Evolutionary conservation across 2,113 vertebrate species (phyloP), one percentile per base, ranked within the genome.

Genomic region (Pygoscelis adeliae): DNA sequence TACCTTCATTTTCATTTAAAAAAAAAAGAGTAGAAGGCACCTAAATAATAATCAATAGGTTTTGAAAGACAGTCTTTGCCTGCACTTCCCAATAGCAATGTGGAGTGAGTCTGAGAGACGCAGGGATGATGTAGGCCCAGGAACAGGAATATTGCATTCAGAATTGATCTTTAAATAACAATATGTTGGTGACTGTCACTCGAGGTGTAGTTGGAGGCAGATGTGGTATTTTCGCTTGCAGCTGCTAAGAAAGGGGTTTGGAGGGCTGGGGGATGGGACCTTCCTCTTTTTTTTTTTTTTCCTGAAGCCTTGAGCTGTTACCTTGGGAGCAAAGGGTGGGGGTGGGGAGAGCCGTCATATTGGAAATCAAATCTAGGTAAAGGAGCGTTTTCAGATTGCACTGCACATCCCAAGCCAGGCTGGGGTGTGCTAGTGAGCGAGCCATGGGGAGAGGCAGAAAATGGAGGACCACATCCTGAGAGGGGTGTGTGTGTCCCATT

Each of bases 141-240:
- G 82, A 95, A 42, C 55, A 82, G 88, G 72, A 93, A 72, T 77
- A 47, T 36, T 73, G 90, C 74, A 21, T 95, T 94, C 93, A 27
- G 78, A 87, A 97, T 94, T 91, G 74, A 85, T 97, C 96, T 96
- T 95, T 95, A 96, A 97, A 97, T 95, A 96, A 95, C 92, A 96
- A 53, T 97, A 90, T 82, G 82, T 77, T 97, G 93, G 92, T 83
- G 78, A 66, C 95, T 96, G 97, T 94, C 97, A 96, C 87, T 95
- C 16, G 32, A 2, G 4, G 67, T 83, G 73, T 73, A 82, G 94
- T 92, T 96, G 94, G 96, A 95, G 94, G 96, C 96, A 97, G 97
- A 96, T 97, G 96, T 97, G 95, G 96, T 91, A 86, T 97, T 94
- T 97, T 95, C 3, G 11, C 94, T 88, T 91, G 87, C 96, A 97